Percentiles rank a stretch among this genome's conserved stretches.
phyloP scores from a whole-genome alignment of 2,888 invertebrate species.

The Tanytarsus gracilentus region DNA sequence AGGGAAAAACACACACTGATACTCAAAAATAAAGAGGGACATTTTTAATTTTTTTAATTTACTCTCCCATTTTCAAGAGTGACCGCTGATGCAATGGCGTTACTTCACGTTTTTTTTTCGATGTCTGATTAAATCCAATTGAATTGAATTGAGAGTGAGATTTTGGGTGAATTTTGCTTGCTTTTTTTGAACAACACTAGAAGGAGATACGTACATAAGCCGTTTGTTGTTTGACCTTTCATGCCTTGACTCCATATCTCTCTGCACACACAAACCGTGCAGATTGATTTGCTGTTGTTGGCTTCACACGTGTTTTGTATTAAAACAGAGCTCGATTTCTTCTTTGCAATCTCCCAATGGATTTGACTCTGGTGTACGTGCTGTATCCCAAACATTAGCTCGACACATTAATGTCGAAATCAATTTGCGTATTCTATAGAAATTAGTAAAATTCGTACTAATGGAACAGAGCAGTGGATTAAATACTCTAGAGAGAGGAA shows the following conservation, averaged over 20 bases:
- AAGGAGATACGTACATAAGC: neutral
- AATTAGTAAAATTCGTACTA: neutral
- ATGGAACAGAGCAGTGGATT: no score
- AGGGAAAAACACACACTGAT: no score
- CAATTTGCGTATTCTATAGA: neutral
- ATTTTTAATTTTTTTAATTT: no score
- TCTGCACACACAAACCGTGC: neutral
- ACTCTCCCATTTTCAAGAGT: no score
- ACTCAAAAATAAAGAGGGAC: no score
- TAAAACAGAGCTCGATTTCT: no score
- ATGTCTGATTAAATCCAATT: slow-evolving; percentile 14
- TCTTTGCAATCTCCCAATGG: no score
- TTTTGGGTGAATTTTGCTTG: neutral
- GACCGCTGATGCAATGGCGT: no score
- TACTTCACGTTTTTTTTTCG: neutral
- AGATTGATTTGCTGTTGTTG: slow-evolving; percentile 6
- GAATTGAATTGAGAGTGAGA: slow-evolving; percentile 11
- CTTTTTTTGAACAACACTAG: neutral
- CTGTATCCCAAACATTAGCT: no score
- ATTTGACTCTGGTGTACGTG: no score
- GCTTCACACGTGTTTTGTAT: slow-evolving; percentile 13
- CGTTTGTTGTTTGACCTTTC: slow-evolving; percentile 14
- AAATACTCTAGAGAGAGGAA: neutral
- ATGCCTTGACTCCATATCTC: slow-evolving; percentile 13
- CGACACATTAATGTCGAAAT: slow-evolving; percentile 12